Evolutionary conservation across 2,888 invertebrate genomes (phyloP), one percentile per base, ranked within the genome.

Genomic region (Ligdia adustata): DNA sequence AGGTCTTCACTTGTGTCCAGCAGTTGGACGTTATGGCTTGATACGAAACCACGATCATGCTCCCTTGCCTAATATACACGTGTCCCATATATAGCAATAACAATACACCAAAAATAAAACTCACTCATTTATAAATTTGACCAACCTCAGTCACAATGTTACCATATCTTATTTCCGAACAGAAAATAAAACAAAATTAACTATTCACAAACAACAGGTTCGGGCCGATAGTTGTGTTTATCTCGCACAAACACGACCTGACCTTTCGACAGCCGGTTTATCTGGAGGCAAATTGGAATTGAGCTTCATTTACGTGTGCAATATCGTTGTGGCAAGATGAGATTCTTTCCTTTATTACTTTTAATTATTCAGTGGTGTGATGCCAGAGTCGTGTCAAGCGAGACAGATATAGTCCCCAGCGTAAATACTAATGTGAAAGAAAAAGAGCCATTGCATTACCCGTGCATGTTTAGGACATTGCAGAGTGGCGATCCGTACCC

Each of bases 401-500:
- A 77, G 14, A 50, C 53, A 7, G 65, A 69, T 2, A 52, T 69
- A 9, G 45, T 55, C 22, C 26, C 55, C 6, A 38, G 40, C 11
- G 46, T 52, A 7, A 49, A 45, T 2, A 62, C 42, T 27, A 44
- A 56, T 14, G 63, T 49, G 14, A 69, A 71, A 40, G 67, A 65
- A 14, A 57, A 48, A 38, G 48, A 54, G 2, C 57, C 66, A 4
- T 60, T 78, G 9, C 51, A 47, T 35, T 64, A 69, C n/a, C 45
- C 61, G 2, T 80, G 81, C 42, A 61, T 52, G 3, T 64, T 69
- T 2, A 67, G 71, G 50, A 64, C 66, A 4, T 44, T 79, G 24
- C 61, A 67, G 37, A 65, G 59, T 0, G 65, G 57, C 0, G 72
- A 78, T 24, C 55, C 64, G 0, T 74, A 73, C n/a, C 79, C 79